These are phyloP conservation scores for Oligia latruncula DNA, from an alignment of 2,888 invertebrate species.

Conservation along the genomic window DNA sequence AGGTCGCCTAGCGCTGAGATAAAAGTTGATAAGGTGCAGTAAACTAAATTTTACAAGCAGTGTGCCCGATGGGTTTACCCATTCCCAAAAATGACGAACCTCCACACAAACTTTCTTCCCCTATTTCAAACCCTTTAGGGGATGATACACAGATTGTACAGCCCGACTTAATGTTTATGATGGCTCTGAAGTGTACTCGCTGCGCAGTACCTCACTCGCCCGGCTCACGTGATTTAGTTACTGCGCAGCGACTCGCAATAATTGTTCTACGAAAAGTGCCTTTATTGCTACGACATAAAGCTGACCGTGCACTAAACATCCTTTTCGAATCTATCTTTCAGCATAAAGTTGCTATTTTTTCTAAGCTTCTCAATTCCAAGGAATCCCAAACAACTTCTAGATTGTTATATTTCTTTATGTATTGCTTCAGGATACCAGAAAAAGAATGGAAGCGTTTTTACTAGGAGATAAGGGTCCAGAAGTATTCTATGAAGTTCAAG, in stretches of 20 bases:
- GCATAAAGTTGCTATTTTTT: background rate
- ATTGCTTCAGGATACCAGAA: conserved; percentile 91
- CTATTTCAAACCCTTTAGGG: background rate
- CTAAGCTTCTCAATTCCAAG: background rate
- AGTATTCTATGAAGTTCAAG: conserved; percentile 96
- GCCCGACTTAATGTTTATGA: background rate
- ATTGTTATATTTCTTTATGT: background rate
- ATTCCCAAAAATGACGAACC: background rate
- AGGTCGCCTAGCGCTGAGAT: conserved; percentile 95
- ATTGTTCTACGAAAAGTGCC: background rate
- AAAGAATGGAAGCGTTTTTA: conserved; percentile 96
- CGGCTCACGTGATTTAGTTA: background rate
- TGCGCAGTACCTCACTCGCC: background rate
- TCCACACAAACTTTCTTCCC: background rate
- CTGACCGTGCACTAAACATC: background rate
- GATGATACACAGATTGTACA: background rate
- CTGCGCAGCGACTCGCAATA: no score
- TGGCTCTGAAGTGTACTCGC: background rate
- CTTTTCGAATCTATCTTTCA: background rate
- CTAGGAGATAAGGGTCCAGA: conserved; percentile 96
- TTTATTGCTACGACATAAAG: background rate
- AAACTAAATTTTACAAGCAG: background rate
- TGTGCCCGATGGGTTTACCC: background rate
- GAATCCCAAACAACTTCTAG: background rate
- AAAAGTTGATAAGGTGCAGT: conserved; percentile 93